phyloP scores from a whole-genome alignment of 2,888 invertebrate genomes.

The Notocelia uddmanniana region DNA sequence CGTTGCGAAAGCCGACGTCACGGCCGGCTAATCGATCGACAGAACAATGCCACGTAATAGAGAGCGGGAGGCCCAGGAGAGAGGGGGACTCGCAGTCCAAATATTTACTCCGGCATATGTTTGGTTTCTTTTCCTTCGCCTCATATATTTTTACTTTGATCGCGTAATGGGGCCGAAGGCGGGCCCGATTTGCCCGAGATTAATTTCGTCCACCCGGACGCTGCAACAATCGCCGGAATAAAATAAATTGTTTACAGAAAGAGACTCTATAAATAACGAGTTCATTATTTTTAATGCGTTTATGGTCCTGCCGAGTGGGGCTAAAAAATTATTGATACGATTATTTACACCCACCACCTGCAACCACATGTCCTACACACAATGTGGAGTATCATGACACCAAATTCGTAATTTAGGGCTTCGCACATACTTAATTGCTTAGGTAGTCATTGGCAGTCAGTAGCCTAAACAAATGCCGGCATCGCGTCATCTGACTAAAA shows the following conservation, averaged over 20 bases:
- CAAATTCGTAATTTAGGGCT: background rate
- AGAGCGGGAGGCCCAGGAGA: slow-evolving; percentile 58
- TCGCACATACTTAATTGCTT: background rate
- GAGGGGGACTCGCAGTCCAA: slow-evolving; percentile 69
- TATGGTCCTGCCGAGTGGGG: slow-evolving; percentile 42
- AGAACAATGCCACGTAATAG: slow-evolving; percentile 83
- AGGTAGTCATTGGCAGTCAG: too few species aligned
- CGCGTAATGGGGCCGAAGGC: slow-evolving; percentile 78
- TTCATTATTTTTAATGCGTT: slow-evolving; percentile 46
- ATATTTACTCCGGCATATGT: slow-evolving; percentile 83
- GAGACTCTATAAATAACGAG: slow-evolving; percentile 43
- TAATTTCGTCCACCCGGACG: slow-evolving; percentile 70
- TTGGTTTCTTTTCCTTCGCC: slow-evolving; percentile 84
- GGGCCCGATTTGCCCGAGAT: slow-evolving; percentile 78
- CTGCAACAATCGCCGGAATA: slow-evolving; percentile 57
- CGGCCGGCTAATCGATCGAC: slow-evolving; percentile 76
- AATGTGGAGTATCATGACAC: background rate
- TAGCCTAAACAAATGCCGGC: too few species aligned
- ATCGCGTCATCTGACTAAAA: too few species aligned
- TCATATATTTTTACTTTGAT: slow-evolving; percentile 85
- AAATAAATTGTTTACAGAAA: slow-evolving; percentile 59
- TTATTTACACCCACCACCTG: background rate
- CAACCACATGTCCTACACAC: too few species aligned
- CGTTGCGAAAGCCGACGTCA: slow-evolving; percentile 75
- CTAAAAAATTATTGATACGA: slow-evolving; percentile 47